phyloP scores from a whole-genome alignment of 2,888 invertebrate genomes.

The Melanostoma mellinum region DNA sequence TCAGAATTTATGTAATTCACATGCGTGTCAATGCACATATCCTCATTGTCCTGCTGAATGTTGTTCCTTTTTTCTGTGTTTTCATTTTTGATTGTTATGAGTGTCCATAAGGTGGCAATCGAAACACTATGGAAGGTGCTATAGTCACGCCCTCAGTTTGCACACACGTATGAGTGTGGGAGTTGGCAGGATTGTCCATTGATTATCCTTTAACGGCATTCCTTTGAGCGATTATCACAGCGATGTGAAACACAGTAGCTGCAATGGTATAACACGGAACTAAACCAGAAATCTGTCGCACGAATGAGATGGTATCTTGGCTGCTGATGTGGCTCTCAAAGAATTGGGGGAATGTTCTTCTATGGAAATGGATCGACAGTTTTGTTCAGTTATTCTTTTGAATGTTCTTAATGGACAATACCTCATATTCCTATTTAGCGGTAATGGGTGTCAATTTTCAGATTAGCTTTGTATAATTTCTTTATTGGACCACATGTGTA shows the following conservation, averaged over 20 bases:
- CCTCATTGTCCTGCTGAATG: slow-evolving; percentile 32
- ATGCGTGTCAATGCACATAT: slow-evolving; percentile 67
- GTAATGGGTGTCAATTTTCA: slow-evolving; percentile 73
- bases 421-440: slow-evolving; percentile 51
- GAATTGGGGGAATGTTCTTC: slow-evolving; percentile 32
- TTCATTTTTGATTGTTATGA: slow-evolving; percentile 49
- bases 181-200: slow-evolving; percentile 41
- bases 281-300: slow-evolving; percentile 11
- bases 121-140: slow-evolving; percentile 55
- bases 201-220: slow-evolving; percentile 43
- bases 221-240: slow-evolving; percentile 50
- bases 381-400: slow-evolving; percentile 13
- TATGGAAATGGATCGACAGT: slow-evolving; percentile 31
- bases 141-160: slow-evolving; percentile 39
- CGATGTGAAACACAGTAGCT: slow-evolving; percentile 2
- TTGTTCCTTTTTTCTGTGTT: slow-evolving; percentile 41
- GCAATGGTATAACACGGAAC: background rate
- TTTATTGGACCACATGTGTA: slow-evolving; percentile 70
- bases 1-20: slow-evolving; percentile 73
- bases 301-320: slow-evolving; percentile 45
- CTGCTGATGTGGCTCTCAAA: slow-evolving; percentile 1
- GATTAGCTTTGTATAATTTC: slow-evolving; percentile 64
- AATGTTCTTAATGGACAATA: slow-evolving; percentile 53
- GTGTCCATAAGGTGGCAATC: slow-evolving; percentile 68
- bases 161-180: slow-evolving; percentile 42